Conservation (phyloP, 2,888 invertebrate genomes). For the Strigamia maritima region DNA sequence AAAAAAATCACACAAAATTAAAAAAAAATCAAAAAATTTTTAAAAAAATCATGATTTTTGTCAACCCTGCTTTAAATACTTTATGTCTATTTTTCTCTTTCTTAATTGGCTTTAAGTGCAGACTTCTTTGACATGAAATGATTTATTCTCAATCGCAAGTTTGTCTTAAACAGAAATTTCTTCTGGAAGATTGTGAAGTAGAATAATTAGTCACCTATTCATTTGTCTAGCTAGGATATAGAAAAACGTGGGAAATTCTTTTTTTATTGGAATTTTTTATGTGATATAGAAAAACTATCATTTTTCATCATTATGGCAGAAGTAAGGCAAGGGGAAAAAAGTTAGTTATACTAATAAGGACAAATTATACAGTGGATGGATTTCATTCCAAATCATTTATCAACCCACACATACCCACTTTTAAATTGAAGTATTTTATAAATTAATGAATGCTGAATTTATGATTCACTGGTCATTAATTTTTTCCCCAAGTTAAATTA, state of each 20-base stretch:
- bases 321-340: not conserved
- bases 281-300: not conserved
- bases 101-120: not conserved
- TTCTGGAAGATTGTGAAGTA: not conserved
- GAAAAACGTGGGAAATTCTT: not conserved
- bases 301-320: not conserved
- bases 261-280: not conserved
- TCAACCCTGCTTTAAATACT: too few species aligned
- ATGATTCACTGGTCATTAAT: not conserved
- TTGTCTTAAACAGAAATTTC: not conserved
- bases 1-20: too few species aligned
- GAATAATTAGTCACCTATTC: conserved; percentile 10
- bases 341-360: conserved; percentile 15
- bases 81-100: not conserved
- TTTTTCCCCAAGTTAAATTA: not conserved
- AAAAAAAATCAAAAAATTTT: too few species aligned
- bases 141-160: not conserved
- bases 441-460: not conserved
- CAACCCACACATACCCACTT: not conserved
- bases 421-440: not conserved
- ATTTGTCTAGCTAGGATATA: not conserved
- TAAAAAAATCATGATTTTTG: too few species aligned
- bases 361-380: conserved; percentile 5
- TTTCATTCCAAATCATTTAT: conserved; percentile 10
- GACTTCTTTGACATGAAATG: not conserved